Evolutionary conservation across 2,113 vertebrate species (phyloP), one percentile per base, ranked within the genome.

Genomic region (Pomatorhinus ruficollis): DNA sequence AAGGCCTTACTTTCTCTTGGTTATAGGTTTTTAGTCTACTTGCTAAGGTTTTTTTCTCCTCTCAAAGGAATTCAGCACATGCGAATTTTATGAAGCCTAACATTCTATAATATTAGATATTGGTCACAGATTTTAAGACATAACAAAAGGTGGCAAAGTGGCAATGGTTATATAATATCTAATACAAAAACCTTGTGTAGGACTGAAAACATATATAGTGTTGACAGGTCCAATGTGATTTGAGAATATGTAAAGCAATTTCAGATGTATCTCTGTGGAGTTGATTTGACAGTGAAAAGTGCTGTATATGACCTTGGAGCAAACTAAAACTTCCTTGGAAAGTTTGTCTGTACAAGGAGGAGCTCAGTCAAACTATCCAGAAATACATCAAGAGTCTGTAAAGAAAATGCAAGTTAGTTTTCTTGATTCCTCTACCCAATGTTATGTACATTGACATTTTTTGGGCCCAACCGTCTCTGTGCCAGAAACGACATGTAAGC

Each of bases 361-460:
- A 69, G 4, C 9, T 31, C 53, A n/a, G 15, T 61, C 13, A 47
- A 75, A 54, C 8, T n/a, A 22, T 25, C 11, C 22, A 45, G 75
- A 87, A 10, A 22, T 12, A 63, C 23, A 44, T 6, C 7, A 52
- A 22, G 3, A 15, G 4, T 35, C 57, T 87, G n/a, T 10, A n/a
- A 61, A 63, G 45, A 70, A 74, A 89, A 87, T 27, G 3, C 3
- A 63, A 39, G 42, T 42, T 31, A 35, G 6, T 68, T n/a, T 70
- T 84, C 39, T 49, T 44, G 27, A 42, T 57, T 44, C 18, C 30
- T 65, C 11, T 28, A 56, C 7, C 7, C 10, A 19, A 0, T 53
- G 27, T 28, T 75, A n/a, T 5, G 4, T 25, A 19, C 0, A 0
- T 42, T 7, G 19, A 28, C 13, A 11, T 18, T 27, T 74, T 12